Percentiles rank a stretch among this genome's conserved stretches.
Evolutionary conservation across 2,797 vertebrate genomes (phyloP).

Genomic region (Gambusia yucatana): DNA sequence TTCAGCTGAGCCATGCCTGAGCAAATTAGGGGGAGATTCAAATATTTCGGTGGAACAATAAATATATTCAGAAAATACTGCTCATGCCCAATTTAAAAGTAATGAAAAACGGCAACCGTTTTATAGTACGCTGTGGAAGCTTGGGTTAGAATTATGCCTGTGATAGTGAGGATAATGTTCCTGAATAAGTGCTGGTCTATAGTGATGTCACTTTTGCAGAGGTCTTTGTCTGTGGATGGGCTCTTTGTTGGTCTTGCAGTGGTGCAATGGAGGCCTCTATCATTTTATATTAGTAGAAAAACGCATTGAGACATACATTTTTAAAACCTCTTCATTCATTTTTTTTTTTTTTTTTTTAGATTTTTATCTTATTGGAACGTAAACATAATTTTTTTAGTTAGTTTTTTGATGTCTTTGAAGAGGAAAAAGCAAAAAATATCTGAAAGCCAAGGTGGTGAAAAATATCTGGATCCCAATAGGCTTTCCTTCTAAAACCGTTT

Average conservation of each 20-base stretch:
- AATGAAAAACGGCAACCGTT: constrained; percentile 18
- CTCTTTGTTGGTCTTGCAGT: background rate
- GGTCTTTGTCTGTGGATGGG: background rate
- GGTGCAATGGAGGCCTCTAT: background rate
- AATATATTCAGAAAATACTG: constrained; percentile 27
- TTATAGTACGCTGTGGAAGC: constrained; percentile 15
- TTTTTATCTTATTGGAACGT: background rate
- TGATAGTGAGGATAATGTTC: constrained; percentile 28
- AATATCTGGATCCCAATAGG: background rate
- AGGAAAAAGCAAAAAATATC: background rate
- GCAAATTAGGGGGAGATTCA: constrained; percentile 32
- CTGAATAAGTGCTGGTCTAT: constrained; percentile 14
- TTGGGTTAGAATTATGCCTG: constrained; percentile 24
- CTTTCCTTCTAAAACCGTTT: background rate
- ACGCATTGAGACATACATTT: background rate
- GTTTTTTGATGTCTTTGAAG: background rate
- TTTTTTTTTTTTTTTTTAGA: background rate
- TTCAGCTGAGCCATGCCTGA: constrained; percentile 1
- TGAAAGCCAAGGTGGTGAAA: background rate
- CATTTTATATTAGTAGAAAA: background rate
- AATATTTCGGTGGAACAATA: constrained; percentile 42
- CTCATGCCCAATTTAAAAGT: constrained; percentile 36
- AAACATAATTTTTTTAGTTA: background rate
- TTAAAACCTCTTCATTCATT: background rate
- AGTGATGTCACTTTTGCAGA: constrained; percentile 12